Conservation (phyloP, 2,113 vertebrate genomes). For the Hymenochirus boettgeri region DNA sequence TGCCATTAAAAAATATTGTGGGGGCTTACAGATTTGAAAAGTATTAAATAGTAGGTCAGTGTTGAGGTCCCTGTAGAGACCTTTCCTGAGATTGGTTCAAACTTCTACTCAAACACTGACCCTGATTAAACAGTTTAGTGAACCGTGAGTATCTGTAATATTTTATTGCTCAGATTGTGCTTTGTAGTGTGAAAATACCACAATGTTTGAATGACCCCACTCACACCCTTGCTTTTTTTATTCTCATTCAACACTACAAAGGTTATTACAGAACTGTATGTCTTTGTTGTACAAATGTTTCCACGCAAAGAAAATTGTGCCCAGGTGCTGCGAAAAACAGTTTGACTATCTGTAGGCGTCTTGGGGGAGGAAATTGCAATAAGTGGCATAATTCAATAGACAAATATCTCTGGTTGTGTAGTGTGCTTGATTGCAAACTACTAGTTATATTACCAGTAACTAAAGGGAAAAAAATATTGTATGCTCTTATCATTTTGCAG, state of each 20-base stretch:
- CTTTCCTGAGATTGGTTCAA: conserved; percentile 12
- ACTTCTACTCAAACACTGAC: conserved; percentile 5
- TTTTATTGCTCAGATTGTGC: conserved; percentile 25
- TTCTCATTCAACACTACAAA: conserved; percentile 33
- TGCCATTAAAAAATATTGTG: conserved; percentile 18
- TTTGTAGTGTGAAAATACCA: conserved; percentile 18
- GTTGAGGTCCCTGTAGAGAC: conserved; percentile 14
- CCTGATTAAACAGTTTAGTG: conserved; percentile 26
- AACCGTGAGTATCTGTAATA: conserved; percentile 26
- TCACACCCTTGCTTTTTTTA: conserved; percentile 15
- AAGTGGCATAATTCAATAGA: conserved; percentile 30
- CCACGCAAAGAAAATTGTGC: conserved; percentile 17
- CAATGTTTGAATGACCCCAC: conserved; percentile 28
- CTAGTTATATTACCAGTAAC: conserved; percentile 42
- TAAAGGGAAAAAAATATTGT: conserved; percentile 33
- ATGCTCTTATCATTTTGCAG: conserved; percentile 27
- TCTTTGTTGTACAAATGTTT: conserved; percentile 20
- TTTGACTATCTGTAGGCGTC: conserved; percentile 26
- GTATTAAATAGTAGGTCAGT: conserved; percentile 28
- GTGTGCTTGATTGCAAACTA: conserved; percentile 8
- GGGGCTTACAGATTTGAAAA: conserved; percentile 15
- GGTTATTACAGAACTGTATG: conserved; percentile 34
- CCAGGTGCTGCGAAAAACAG: conserved; percentile 26
- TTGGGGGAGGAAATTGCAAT: not conserved
- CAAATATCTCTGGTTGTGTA: conserved; percentile 19